phyloP scores from a whole-genome alignment of 2,888 invertebrate species.

The Onchidella celtica region DNA sequence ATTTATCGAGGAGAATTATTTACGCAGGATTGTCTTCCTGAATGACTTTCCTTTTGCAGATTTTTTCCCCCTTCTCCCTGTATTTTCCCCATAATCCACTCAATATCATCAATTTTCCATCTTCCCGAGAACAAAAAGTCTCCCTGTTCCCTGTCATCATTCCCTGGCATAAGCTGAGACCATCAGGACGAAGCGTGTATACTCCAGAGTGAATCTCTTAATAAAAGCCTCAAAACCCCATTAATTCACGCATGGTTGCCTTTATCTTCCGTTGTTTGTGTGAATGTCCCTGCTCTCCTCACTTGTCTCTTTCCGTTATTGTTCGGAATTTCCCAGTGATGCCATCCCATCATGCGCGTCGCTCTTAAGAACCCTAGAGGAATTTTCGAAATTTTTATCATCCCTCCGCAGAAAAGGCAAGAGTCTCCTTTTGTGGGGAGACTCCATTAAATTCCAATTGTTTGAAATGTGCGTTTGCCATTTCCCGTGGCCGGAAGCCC shows the following conservation, averaged over 20 bases:
- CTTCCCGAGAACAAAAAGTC: neutral
- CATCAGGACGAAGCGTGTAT: neutral
- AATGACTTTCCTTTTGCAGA: neutral
- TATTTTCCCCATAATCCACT: no score
- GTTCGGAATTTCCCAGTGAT: slow-evolving; percentile 9
- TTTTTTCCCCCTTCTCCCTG: neutral
- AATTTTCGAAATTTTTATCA: slow-evolving; percentile 20
- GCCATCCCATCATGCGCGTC: neutral
- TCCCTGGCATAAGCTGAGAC: slow-evolving; percentile 6
- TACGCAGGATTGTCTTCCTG: neutral
- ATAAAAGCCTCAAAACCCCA: slow-evolving; percentile 25
- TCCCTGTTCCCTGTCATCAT: neutral
- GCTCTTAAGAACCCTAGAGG: slow-evolving; percentile 37
- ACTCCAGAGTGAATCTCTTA: slow-evolving; percentile 15
- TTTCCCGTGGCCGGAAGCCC: slow-evolving; percentile 39
- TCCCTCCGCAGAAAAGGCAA: neutral
- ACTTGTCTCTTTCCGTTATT: slow-evolving; percentile 33
- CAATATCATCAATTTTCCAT: neutral
- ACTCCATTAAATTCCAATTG: slow-evolving; percentile 47
- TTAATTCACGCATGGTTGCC: slow-evolving; percentile 14
- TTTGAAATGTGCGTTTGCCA: slow-evolving; percentile 44
- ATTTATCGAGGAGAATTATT: neutral
- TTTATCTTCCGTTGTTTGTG: slow-evolving; percentile 30
- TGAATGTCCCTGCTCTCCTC: slow-evolving; percentile 20
- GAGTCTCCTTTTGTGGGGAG: slow-evolving; percentile 41